Base-by-base conservation (phyloP, 2,888 invertebrate genomes). In the Thyatira batis region DNA sequence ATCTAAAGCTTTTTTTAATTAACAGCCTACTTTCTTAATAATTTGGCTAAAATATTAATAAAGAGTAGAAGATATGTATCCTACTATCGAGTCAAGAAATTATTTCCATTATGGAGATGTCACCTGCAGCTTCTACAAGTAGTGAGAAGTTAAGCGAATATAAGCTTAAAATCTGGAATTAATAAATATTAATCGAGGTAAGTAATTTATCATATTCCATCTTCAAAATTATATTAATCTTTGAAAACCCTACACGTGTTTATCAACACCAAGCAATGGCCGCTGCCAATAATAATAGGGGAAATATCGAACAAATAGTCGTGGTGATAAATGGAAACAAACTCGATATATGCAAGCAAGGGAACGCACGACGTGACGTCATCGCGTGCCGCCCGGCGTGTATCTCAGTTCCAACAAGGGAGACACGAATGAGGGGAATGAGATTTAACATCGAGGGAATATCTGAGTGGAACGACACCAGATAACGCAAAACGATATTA, bases 311-410 rank as follows among this genome's bases (percentile, higher is more conserved):
- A 23, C 23, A 23, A 23, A 23, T 23, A 23, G 3, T 6, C 23
- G 3, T 23, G 17, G 28, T 52, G 50, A 61, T 67, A 57, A 54
- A 54, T 56, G 45, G 45, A 50, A 60, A 60, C 58, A 48, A 63
- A 61, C 54, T 58, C 57, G 58, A 65, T 63, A 65, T 63, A 65
- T 65, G 27, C 17, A 27, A 17, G 27, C 27, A 48, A 39, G 58
- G 51, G 55, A 66, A 58, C 58, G 51, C 54, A 55, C 49, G 51
- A 44, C 48, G 58, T 60, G 67, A 67, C 67, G 62, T 67, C 65
- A 67, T 43, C 49, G 27, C 48, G 28, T 45, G n/a, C 20, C 45
- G 30, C 27, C 8, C 56, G 54, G 55, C 54, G 54, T 53, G 58
- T n/a, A n/a, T n/a, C 58, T 60, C 58, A 52, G 53, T 50, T 54